Percentiles rank a stretch among this genome's conserved stretches.
These are phyloP conservation scores for Alethe castanea DNA, from an alignment of 2,113 vertebrate genomes.

Conservation along the genomic window DNA sequence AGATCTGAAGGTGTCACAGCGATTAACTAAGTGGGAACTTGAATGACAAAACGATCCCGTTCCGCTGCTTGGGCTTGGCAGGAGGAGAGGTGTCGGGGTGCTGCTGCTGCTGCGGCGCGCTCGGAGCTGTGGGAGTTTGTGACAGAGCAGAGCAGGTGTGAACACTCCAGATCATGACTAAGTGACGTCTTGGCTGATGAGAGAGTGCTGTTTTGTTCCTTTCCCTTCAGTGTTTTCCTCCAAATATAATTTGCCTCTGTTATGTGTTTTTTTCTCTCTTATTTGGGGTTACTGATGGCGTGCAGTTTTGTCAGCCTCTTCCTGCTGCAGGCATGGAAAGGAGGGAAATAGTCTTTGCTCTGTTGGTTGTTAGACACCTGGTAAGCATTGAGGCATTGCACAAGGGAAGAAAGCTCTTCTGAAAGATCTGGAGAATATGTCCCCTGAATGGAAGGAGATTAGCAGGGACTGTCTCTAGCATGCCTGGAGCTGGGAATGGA, in stretches of 20 bases:
- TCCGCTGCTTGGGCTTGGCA: constrained; percentile 1
- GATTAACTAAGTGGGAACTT: neutral
- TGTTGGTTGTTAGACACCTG: neutral
- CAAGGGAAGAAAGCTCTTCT: neutral
- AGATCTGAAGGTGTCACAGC: neutral
- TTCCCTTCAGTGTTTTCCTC: constrained; percentile 16
- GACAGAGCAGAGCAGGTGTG: constrained; percentile 15
- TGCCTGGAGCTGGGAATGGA: neutral
- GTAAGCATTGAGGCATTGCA: neutral
- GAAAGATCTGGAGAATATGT: rapidly evolving
- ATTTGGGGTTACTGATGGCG: neutral
- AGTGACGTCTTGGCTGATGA: constrained; percentile 28
- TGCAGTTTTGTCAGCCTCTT: neutral
- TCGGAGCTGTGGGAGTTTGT: constrained; percentile 1
- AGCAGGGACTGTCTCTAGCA: neutral
- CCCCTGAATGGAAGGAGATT: neutral
- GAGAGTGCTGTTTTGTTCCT: neutral
- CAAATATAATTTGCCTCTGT: constrained; percentile 28
- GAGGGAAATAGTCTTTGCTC: neutral
- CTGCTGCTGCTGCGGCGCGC: neutral
- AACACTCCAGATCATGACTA: constrained; percentile 35
- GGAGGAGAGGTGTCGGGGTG: neutral
- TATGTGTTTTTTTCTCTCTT: neutral
- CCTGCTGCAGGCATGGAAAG: neutral
- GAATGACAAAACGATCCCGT: neutral